Evolutionary conservation across 2,888 invertebrate species (phyloP).

Genomic region (Acleris cristana): DNA sequence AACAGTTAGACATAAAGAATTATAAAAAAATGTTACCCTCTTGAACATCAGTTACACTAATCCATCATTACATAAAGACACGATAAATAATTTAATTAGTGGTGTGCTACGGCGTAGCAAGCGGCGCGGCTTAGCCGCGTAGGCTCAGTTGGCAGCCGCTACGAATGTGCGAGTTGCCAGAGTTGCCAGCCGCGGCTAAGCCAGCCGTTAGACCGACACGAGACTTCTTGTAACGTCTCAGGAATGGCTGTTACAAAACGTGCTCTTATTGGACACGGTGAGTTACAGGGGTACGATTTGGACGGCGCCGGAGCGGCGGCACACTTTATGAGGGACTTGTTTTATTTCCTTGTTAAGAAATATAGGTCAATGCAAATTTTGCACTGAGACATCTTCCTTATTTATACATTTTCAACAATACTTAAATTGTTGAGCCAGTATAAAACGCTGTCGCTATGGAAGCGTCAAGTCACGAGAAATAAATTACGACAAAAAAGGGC

Average conservation of each 20-base stretch:
- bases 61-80: neutral
- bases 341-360: constrained; percentile 8
- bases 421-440: too few relatives aligned
- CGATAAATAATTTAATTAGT: constrained; percentile 46
- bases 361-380: constrained; percentile 1
- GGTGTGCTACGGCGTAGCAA: constrained; percentile 68
- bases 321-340: neutral
- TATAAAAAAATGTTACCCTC: too few relatives aligned
- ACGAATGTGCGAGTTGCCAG: constrained; percentile 76
- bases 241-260: constrained; percentile 3
- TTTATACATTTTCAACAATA: too few relatives aligned
- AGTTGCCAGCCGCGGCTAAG: constrained; percentile 51
- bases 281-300: constrained; percentile 4
- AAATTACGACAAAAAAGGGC: too few relatives aligned
- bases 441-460: too few relatives aligned
- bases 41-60: neutral
- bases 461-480: too few relatives aligned
- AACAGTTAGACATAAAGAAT: too few relatives aligned
- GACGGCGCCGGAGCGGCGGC: neutral
- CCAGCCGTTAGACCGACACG: constrained; percentile 53
- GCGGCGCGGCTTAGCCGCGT: constrained; percentile 67
- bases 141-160: constrained; percentile 73
- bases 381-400: too few relatives aligned
- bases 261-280: constrained; percentile 9
- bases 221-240: constrained; percentile 40